Percentiles rank a stretch among this genome's conserved stretches.
Conservation (phyloP, 2,113 vertebrate species). For the Lepisosteus osseus region DNA sequence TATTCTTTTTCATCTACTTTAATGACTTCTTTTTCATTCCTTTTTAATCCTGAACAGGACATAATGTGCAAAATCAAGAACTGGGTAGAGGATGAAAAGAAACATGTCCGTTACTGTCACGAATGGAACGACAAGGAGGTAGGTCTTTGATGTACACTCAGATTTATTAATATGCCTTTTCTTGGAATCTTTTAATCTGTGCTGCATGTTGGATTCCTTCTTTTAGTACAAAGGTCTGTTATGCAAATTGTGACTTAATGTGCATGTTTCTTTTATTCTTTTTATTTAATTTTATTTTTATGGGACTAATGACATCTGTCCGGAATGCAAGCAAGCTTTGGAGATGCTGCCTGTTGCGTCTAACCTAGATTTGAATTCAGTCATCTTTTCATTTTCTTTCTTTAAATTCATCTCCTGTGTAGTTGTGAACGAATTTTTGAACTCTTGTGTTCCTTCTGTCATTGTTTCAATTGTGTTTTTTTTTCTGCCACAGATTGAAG, state of each 20-base stretch:
- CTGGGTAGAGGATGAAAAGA: slow-evolving; percentile 92
- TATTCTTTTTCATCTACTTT: slow-evolving; percentile 72
- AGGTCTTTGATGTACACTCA: slow-evolving; percentile 63
- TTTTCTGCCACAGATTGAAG: slow-evolving; percentile 80
- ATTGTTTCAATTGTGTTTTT: slow-evolving; percentile 9
- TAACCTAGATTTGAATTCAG: slow-evolving; percentile 50
- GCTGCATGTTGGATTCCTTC: slow-evolving; percentile 45
- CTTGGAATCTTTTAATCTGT: slow-evolving; percentile 43
- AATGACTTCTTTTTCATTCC: slow-evolving; percentile 80
- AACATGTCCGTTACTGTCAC: slow-evolving; percentile 84
- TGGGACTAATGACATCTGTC: slow-evolving; percentile 60
- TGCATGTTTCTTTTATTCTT: slow-evolving; percentile 36
- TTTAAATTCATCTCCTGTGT: slow-evolving; percentile 35
- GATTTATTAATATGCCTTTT: slow-evolving; percentile 49
- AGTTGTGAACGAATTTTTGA: slow-evolving; percentile 46
- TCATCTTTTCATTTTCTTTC: slow-evolving; percentile 31
- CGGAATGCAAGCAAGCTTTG: slow-evolving; percentile 51
- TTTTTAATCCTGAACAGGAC: slow-evolving; percentile 80
- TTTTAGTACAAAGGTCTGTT: slow-evolving; percentile 36
- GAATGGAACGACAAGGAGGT: slow-evolving; percentile 96
- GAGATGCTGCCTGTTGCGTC: slow-evolving; percentile 45
- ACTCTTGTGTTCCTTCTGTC: slow-evolving; percentile 34
- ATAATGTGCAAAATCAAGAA: slow-evolving; percentile 96
- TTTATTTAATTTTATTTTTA: slow-evolving; percentile 39
- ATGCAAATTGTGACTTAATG: slow-evolving; percentile 49